Evolutionary conservation across 2,888 invertebrate genomes (phyloP), one percentile per base, ranked within the genome.

Genomic region (Scaptomyza flava): DNA sequence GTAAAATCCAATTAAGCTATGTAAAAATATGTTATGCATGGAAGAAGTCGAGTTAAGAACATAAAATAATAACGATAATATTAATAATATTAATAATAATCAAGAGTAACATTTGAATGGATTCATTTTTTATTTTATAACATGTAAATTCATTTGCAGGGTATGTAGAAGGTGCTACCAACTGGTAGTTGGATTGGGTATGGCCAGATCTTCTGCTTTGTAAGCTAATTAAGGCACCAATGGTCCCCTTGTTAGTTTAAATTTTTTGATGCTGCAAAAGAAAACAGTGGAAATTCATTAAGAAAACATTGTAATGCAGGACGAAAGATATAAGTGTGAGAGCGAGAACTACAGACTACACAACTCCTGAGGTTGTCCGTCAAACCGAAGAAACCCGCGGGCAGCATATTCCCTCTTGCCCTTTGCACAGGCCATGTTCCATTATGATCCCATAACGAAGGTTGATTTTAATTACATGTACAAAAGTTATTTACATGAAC

Each of bases 381-480:
- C 77, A 77, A 77, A 48, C 72, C 77, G 17, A 63, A 56, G 42
- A 57, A 72, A 30, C 42, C 69, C 68, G 74, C 69, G 69, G 62
- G 41, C 60, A 61, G 36, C 52, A 43, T 38, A 41, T 43, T 36
- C 48, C 56, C 17, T 41, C 41, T 17, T 17, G 38, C n/a, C 61
- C 58, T 43, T 47, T 62, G 17, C 47, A 12, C 48, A 33, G 17
- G 48, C 58, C 43, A 34, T 43, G 41, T 30, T 45, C 58, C 45
- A 9, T 34, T 61, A 53, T 23, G 17, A 42, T 70, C 70, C 57
- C 79, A 62, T 72, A 76, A 71, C 65, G 85, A 77, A 72, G 62
- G 27, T 53, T 67, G 66, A 76, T 69, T 70, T 84, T 79, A 69
- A 81, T 85, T 71, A 61, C 81, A 77, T 82, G 72, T 79, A 8